phyloP scores from a whole-genome alignment of 1,140 invertebrate genomes.

The Notospermus geniculatus region DNA sequence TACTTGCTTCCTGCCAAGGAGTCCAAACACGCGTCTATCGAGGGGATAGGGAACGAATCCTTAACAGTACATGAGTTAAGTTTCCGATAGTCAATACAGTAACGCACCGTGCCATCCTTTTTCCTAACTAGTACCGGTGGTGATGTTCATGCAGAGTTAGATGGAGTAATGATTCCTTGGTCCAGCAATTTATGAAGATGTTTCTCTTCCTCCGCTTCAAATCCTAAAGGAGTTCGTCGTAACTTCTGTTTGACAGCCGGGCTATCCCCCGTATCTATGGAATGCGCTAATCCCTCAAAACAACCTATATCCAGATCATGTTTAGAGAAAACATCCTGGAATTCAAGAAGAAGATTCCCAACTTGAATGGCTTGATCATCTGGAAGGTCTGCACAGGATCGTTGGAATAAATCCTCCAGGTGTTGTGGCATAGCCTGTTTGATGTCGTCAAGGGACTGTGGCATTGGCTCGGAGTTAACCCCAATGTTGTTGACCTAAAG shows the following conservation, averaged over 20 bases:
- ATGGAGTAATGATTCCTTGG: neutral
- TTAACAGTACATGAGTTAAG: slow-evolving; percentile 51
- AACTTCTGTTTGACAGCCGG: neutral
- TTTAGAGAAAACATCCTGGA: neutral
- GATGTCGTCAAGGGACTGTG: no score
- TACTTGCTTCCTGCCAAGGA: slow-evolving; percentile 4
- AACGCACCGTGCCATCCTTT: slow-evolving; percentile 15
- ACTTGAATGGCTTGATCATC: neutral
- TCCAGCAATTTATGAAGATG: neutral
- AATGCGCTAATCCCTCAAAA: neutral
- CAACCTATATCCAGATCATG: neutral
- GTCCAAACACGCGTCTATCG: slow-evolving; percentile 47
- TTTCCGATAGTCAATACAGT: slow-evolving; percentile 56
- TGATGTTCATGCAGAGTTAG: slow-evolving; percentile 8
- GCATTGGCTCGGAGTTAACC: no score
- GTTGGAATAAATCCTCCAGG: no score
- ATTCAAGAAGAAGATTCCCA: neutral
- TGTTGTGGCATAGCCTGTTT: no score
- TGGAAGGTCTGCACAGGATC: no score
- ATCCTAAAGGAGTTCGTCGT: neutral
- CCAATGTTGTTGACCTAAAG: no score
- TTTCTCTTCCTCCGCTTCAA: neutral
- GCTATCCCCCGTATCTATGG: neutral
- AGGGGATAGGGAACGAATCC: slow-evolving; percentile 59
- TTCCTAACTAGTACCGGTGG: slow-evolving; percentile 12